A percentile compares a stretch with the other conserved stretches of the same genome.
phyloP scores from a whole-genome alignment of 2,888 invertebrate genomes.

The Crepidodera aurea region DNA sequence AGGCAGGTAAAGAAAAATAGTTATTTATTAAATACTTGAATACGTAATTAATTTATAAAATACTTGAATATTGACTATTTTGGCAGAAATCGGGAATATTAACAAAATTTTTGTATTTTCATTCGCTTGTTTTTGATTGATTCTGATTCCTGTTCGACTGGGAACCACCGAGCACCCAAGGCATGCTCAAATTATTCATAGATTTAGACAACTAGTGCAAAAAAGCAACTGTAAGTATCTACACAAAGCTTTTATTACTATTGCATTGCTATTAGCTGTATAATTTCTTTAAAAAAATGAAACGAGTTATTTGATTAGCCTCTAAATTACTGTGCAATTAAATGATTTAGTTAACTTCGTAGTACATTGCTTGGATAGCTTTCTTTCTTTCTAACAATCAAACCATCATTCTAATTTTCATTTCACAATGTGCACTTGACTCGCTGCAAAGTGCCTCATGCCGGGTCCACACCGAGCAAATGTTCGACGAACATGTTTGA shows the following conservation, averaged over 20 bases:
- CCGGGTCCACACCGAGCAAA: too few relatives aligned
- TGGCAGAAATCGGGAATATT: too few relatives aligned
- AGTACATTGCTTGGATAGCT: conserved; percentile 43
- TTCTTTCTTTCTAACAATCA: conserved; percentile 44
- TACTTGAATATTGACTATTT: too few relatives aligned
- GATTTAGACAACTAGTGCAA: conserved; percentile 8
- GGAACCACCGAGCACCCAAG: background rate
- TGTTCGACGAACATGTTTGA: too few relatives aligned
- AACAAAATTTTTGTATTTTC: too few relatives aligned
- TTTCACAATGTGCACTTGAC: conserved; percentile 1
- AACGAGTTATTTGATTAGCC: background rate
- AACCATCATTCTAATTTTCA: conserved; percentile 20
- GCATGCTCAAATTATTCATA: conserved; percentile 9
- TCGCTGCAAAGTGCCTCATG: background rate
- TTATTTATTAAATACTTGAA: too few relatives aligned
- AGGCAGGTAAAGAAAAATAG: too few relatives aligned
- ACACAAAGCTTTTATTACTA: background rate
- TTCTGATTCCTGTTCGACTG: conserved; percentile 2
- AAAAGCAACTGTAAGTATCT: conserved; percentile 7
- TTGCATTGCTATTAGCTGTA: too few relatives aligned
- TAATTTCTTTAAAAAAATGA: too few relatives aligned
- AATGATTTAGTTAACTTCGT: conserved; percentile 2
- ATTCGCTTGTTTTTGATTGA: too few relatives aligned
- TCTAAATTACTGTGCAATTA: background rate
- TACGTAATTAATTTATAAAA: too few relatives aligned